Percentiles rank a stretch among this genome's conserved stretches.
These are phyloP conservation scores for Trachymyrmex septentrionalis DNA, from an alignment of 1,140 invertebrate species.

Conservation along the genomic window DNA sequence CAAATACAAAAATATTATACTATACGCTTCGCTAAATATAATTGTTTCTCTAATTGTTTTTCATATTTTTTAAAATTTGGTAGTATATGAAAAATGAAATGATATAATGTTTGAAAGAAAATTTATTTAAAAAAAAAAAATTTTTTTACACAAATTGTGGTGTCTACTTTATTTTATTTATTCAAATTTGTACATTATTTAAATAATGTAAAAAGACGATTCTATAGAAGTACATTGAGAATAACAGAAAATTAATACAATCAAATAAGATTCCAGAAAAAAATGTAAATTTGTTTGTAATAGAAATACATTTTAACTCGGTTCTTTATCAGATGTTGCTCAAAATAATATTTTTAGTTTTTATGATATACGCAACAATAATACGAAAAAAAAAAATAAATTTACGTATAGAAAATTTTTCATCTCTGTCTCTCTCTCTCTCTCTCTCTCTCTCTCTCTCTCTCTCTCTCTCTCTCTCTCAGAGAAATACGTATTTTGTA, in stretches of 20 bases:
- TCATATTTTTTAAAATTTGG: not conserved
- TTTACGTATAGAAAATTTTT: not conserved
- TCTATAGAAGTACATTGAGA: not conserved
- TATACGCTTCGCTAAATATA: not conserved
- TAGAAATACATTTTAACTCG: not conserved
- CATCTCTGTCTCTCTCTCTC: not conserved
- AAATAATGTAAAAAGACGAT: not conserved
- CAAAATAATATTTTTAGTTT: not conserved
- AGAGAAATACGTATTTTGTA: constrained; percentile 55
- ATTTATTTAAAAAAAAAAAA: constrained; percentile 9
- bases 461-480: not conserved
- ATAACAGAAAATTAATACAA: constrained; percentile 4
- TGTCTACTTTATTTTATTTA: not conserved
- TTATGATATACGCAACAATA: not conserved
- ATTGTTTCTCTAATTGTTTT: not conserved
- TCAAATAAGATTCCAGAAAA: not conserved
- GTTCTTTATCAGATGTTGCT: not conserved
- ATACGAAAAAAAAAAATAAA: constrained; percentile 3
- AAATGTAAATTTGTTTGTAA: not conserved
- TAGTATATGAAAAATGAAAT: not conserved
- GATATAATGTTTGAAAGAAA: not conserved
- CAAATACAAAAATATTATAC: not conserved
- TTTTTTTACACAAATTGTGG: not conserved
- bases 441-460: not conserved
- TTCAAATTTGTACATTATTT: constrained; percentile 8